phyloP scores from a whole-genome alignment of 2,888 invertebrate species.

The Myopa tessellatipennis region DNA sequence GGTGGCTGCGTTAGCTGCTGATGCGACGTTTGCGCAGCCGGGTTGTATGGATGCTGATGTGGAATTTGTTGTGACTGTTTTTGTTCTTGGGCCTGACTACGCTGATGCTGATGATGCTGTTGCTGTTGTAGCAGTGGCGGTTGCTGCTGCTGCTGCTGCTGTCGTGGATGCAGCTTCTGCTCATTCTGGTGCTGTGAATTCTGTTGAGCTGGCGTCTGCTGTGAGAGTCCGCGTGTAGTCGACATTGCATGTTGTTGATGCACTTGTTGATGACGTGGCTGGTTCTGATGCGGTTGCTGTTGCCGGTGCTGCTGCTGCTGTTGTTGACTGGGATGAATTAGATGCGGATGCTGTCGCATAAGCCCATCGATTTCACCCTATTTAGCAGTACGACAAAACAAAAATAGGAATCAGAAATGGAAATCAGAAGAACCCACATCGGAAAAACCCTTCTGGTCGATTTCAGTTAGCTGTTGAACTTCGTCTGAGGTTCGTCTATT shows the following conservation, averaged over 20 bases:
- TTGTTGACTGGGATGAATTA: conserved; percentile 77
- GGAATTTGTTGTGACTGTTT: conserved; percentile 47
- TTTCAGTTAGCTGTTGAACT: neutral
- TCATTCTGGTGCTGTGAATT: conserved; percentile 40
- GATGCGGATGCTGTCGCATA: conserved; percentile 82
- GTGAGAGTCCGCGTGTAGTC: conserved; percentile 48
- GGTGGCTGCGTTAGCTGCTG: conserved; percentile 31
- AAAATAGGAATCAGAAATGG: neutral
- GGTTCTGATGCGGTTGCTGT: conserved; percentile 68
- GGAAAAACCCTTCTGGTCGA: neutral
- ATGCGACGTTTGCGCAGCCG: conserved; percentile 42
- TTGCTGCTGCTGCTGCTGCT: conserved; percentile 51
- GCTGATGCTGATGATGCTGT: conserved; percentile 50
- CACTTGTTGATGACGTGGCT: conserved; percentile 75
- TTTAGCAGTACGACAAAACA: neutral
- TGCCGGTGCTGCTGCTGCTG: conserved; percentile 57
- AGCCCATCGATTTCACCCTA: conserved; percentile 83
- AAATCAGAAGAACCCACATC: no score
- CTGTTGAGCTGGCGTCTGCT: conserved; percentile 48
- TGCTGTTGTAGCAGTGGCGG: conserved; percentile 43
- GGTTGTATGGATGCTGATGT: conserved; percentile 49
- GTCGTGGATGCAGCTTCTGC: conserved; percentile 47
- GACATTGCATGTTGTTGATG: conserved; percentile 70
- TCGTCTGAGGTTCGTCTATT: neutral
- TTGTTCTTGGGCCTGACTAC: conserved; percentile 44